Evolutionary conservation across 2,888 invertebrate genomes (phyloP).

Genomic region (Myopa tessellatipennis): DNA sequence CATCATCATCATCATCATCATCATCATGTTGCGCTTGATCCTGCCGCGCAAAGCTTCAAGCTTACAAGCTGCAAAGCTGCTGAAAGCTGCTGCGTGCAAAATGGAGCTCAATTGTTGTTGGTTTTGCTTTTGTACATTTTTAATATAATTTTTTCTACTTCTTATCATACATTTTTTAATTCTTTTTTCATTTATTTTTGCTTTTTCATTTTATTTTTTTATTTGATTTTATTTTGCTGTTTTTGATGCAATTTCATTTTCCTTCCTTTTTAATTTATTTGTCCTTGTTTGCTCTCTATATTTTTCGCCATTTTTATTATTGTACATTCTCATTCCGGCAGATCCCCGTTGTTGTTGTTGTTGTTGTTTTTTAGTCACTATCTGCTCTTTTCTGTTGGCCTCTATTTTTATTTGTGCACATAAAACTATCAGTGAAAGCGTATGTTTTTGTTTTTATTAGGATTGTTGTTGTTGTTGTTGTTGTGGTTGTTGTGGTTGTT

Average conservation of each 20-base stretch:
- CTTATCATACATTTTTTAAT: too few species aligned
- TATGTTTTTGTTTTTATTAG: slow-evolving; percentile 22
- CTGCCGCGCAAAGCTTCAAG: background rate
- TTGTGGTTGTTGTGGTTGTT: background rate
- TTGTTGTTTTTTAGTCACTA: background rate
- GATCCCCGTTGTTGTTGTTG: background rate
- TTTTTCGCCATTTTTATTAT: slow-evolving; percentile 3
- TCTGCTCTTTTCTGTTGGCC: background rate
- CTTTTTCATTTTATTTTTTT: background rate
- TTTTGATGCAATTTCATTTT: background rate
- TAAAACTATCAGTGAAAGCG: slow-evolving; percentile 33
- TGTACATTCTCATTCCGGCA: background rate
- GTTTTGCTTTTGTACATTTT: background rate
- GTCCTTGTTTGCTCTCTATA: background rate
- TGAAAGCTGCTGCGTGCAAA: slow-evolving; percentile 5
- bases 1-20: background rate
- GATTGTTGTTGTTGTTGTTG: slow-evolving; percentile 8
- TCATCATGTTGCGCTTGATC: background rate
- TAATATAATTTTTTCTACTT: background rate
- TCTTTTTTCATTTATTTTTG: too few species aligned
- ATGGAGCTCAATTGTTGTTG: slow-evolving; percentile 36
- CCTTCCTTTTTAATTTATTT: background rate
- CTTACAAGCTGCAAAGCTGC: background rate
- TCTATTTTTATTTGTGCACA: slow-evolving; percentile 24
- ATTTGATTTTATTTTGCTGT: background rate